A percentile compares a stretch with the other conserved stretches of the same genome.
These are phyloP conservation scores for Drosophila testacea DNA, from an alignment of 2,888 invertebrate genomes.

Conservation along the genomic window DNA sequence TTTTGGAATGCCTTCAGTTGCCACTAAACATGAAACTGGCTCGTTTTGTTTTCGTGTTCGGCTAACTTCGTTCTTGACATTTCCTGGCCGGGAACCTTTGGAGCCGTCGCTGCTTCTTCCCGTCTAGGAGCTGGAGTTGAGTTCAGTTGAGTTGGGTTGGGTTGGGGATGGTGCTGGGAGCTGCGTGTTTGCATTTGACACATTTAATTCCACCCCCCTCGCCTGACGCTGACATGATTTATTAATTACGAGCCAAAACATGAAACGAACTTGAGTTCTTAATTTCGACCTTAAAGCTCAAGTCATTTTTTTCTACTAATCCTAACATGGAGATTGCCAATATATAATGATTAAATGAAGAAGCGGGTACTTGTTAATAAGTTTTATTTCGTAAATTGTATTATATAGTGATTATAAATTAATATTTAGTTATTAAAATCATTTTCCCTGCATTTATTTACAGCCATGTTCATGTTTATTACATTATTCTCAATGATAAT, in stretches of 20 bases:
- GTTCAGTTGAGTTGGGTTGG: constrained; percentile 11
- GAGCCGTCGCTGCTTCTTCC: constrained; percentile 21
- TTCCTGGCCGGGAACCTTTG: constrained; percentile 63
- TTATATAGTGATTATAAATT: neutral
- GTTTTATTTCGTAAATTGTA: neutral
- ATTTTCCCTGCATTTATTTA: too few species aligned
- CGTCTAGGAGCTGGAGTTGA: constrained; percentile 17
- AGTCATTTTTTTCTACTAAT: neutral
- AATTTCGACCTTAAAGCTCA: constrained; percentile 72
- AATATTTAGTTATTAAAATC: neutral
- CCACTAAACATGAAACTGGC: constrained; percentile 68
- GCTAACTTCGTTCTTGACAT: constrained; percentile 76
- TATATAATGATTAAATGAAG: neutral
- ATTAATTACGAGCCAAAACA: constrained; percentile 80
- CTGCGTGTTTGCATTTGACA: constrained; percentile 80
- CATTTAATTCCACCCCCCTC: constrained; percentile 67
- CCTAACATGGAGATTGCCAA: neutral
- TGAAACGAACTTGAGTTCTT: constrained; percentile 81
- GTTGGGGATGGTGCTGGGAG: constrained; percentile 17
- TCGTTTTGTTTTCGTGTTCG: constrained; percentile 78
- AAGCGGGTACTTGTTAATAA: neutral
- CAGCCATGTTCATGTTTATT: too few species aligned
- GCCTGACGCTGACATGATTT: constrained; percentile 82
- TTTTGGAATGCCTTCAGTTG: constrained; percentile 65
- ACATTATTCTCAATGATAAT: too few species aligned